Evolutionary conservation across 2,113 vertebrate species (phyloP).

Genomic region (Myrmecophaga tridactyla): DNA sequence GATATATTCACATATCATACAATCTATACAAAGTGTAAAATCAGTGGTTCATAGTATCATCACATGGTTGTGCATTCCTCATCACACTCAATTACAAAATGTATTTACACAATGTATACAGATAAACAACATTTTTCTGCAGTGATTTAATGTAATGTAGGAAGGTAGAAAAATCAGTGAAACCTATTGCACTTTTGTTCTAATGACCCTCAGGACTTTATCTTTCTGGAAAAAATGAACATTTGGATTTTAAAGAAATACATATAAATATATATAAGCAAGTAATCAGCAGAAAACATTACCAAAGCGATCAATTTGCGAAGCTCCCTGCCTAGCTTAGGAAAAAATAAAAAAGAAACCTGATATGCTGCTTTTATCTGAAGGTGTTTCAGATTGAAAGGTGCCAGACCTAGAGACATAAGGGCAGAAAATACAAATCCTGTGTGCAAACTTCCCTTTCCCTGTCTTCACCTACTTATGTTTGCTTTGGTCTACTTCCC

Average conservation of each 20-base stretch:
- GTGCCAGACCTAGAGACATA: background rate
- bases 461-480: background rate
- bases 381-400: background rate
- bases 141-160: conserved; percentile 2
- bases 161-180: background rate
- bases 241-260: conserved; percentile 8
- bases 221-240: background rate
- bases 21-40: too few species aligned
- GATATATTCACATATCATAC: too few species aligned
- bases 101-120: background rate
- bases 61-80: too few species aligned
- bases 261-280: background rate
- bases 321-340: background rate
- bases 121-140: background rate
- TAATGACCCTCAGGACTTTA: background rate
- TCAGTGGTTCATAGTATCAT: too few species aligned
- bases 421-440: background rate
- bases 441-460: background rate
- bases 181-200: background rate
- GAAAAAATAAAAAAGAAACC: background rate
- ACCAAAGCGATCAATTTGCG: background rate
- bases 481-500: background rate
- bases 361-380: background rate
- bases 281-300: background rate
- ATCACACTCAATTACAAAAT: background rate